Evolutionary conservation across 2,797 vertebrate genomes (phyloP), one percentile per base, ranked within the genome.

Genomic region (Triplophysa bombifrons): DNA sequence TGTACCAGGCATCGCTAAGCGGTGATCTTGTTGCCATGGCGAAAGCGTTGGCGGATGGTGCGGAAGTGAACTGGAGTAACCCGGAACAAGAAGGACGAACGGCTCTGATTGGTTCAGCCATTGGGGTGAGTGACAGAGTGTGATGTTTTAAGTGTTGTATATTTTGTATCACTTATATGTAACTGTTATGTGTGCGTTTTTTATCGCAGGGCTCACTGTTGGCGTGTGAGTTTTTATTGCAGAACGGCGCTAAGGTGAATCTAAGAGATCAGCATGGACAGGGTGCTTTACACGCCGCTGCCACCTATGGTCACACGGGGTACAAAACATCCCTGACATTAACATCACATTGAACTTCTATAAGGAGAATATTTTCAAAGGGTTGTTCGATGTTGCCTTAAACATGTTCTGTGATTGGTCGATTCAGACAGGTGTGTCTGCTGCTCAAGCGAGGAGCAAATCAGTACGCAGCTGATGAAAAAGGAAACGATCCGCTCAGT

Each of bases 381-480:
- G 13, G 12, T 30, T 38, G 9, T 72, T 53, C 34, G 3, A 3
- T 22, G 48, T 38, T 2, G 19, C 5, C 4, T 2, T 7, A 20
- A 0, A 69, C 1, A 4, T 82, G 17, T 65, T 34, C 30, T 63
- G 48, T 85, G 82, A 68, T 72, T 72, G 74, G 66, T 82, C 56
- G 19, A 41, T 38, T 75, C 83, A 89, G 93, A 13, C 92, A 93
- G 82, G 93, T 94, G 87, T 94, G 93, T 84, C 82, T 94, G 74
- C 87, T 94, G 72, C 64, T 94, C 73, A 94, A 93, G 88, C 90
- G 91, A 86, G 91, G 93, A 88, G 93, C 93, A 87, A 94, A 94
- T 90, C 93, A 94, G 88, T 94, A 94, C 10, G 92, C 93, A 3
- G 93, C 81, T 2, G 93, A 94, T 4, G 93, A 94, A 88, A 84